A percentile compares a stretch with the other conserved stretches of the same genome.
Evolutionary conservation across 2,888 invertebrate species (phyloP).

Genomic region (Epirrhoe alternata): DNA sequence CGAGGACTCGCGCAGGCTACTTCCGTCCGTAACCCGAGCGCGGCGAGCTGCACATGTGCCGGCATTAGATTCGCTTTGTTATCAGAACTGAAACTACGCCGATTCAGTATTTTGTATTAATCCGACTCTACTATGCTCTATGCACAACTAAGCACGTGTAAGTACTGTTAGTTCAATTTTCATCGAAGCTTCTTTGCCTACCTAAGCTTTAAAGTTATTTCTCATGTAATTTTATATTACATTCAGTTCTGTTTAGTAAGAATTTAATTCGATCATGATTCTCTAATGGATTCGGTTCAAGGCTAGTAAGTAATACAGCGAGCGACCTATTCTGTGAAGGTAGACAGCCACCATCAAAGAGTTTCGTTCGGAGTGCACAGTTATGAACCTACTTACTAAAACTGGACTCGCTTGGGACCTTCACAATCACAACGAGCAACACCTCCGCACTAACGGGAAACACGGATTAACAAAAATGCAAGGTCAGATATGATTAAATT

Average conservation of each 20-base stretch:
- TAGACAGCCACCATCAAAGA: not conserved
- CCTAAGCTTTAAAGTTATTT: not conserved
- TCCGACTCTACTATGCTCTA: not conserved
- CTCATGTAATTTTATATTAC: too few relatives aligned
- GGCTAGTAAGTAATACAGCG: not conserved
- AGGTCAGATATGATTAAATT: conserved; percentile 35
- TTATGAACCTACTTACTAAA: not conserved
- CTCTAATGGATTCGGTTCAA: not conserved
- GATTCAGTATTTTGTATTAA: not conserved
- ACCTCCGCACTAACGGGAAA: conserved; percentile 25
- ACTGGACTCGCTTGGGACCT: conserved; percentile 14
- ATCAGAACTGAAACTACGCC: conserved; percentile 1
- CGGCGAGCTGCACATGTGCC: conserved; percentile 2
- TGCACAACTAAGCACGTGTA: not conserved
- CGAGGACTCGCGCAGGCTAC: conserved; percentile 1
- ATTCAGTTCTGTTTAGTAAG: too few relatives aligned
- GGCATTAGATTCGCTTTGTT: conserved; percentile 18
- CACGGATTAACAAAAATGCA: conserved; percentile 26
- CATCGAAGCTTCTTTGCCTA: not conserved
- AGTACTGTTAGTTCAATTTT: not conserved
- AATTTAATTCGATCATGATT: not conserved
- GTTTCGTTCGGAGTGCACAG: not conserved
- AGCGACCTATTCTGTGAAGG: not conserved
- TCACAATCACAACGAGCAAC: conserved; percentile 6
- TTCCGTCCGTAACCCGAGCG: not conserved